These are phyloP conservation scores for Henricia sp. DNA, from an alignment of 53 echinoderm and acorn worm species.

Conservation along the genomic window DNA sequence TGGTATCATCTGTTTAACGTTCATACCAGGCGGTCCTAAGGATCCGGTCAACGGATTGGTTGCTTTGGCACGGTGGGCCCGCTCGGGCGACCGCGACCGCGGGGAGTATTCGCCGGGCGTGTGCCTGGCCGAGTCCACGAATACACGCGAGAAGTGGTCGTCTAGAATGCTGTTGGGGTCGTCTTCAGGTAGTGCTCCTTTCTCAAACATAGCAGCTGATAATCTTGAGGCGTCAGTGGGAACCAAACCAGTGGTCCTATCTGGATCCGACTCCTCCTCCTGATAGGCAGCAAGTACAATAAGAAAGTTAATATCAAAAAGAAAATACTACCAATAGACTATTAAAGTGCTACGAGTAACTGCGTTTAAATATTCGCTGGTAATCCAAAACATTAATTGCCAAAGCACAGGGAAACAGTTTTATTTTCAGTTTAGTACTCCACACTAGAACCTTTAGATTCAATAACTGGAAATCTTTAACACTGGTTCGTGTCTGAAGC, in stretches of 20 bases:
- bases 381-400: too few relatives aligned
- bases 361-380: too few relatives aligned
- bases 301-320: too few relatives aligned
- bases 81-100: slow-evolving; percentile 84
- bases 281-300: too few relatives aligned
- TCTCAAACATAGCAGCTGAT: slow-evolving; percentile 56
- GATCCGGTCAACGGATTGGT: slow-evolving; percentile 22
- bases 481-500: too few relatives aligned
- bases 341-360: too few relatives aligned
- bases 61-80: slow-evolving; percentile 66
- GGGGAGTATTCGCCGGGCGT: slow-evolving; percentile 85
- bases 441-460: too few relatives aligned
- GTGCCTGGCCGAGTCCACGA: slow-evolving; percentile 87
- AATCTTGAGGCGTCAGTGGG: slow-evolving; percentile 39
- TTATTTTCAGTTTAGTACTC: too few relatives aligned
- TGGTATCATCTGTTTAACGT: slow-evolving; percentile 38
- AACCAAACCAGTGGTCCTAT: slow-evolving; percentile 6
- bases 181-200: slow-evolving; percentile 74
- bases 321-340: too few relatives aligned
- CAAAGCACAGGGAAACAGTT: too few relatives aligned
- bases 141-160: slow-evolving; percentile 92
- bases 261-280: slow-evolving; percentile 48
- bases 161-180: slow-evolving; percentile 99
- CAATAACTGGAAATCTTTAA: too few relatives aligned
- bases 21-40: slow-evolving; percentile 1